These are phyloP conservation scores for Dysmachus trigonus DNA, from an alignment of 2,888 invertebrate species.

Conservation along the genomic window DNA sequence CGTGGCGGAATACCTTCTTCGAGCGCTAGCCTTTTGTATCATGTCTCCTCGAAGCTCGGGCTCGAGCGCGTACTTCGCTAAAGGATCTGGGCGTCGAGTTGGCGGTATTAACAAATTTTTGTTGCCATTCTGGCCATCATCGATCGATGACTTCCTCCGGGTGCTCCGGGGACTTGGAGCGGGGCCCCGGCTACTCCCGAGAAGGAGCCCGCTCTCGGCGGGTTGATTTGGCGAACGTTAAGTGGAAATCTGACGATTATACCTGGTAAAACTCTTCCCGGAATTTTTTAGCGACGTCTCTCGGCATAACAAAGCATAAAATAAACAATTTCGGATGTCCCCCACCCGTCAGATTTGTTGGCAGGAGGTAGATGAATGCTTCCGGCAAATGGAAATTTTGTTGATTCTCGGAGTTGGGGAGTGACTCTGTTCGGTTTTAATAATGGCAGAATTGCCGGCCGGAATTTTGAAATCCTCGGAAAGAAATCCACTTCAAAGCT, in stretches of 20 bases:
- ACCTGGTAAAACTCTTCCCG: background rate
- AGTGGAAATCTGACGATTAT: background rate
- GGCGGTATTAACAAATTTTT: slow-evolving; percentile 40
- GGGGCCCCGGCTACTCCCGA: background rate
- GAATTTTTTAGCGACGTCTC: background rate
- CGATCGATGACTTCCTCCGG: slow-evolving; percentile 36
- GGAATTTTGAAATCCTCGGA: background rate
- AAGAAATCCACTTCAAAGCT: background rate
- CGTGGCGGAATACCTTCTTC: slow-evolving; percentile 34
- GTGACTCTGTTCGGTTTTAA: background rate
- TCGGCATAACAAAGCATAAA: background rate
- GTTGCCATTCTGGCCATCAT: slow-evolving; percentile 25
- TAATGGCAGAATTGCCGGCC: background rate
- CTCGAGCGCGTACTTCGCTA: background rate
- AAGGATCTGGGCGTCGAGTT: slow-evolving; percentile 27
- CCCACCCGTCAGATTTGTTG: background rate
- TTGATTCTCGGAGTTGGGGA: background rate
- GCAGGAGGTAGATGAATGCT: background rate
- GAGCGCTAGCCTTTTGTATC: slow-evolving; percentile 24
- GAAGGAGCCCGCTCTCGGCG: background rate
- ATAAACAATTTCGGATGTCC: background rate
- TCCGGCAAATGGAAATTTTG: background rate
- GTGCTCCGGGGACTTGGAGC: slow-evolving; percentile 2
- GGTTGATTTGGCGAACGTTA: background rate
- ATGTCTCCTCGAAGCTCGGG: background rate